These are phyloP conservation scores for Odobenus rosmarus DNA, from an alignment of 2,113 vertebrate species.

Conservation along the genomic window DNA sequence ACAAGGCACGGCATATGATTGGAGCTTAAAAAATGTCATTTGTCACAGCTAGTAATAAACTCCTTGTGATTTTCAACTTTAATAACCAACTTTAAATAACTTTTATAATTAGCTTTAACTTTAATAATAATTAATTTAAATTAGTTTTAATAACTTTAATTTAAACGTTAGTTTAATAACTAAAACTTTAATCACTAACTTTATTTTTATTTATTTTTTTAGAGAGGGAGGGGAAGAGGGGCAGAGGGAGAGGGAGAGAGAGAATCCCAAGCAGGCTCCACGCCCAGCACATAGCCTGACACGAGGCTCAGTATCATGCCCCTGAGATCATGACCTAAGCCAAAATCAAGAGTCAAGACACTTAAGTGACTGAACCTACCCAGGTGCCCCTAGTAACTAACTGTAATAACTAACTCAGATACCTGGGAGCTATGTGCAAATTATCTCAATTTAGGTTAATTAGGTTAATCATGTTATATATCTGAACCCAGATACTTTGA, in stretches of 20 bases:
- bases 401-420: constrained; percentile 24
- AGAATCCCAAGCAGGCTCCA: not conserved
- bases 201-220: not conserved
- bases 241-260: not conserved
- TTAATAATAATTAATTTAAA: not conserved
- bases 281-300: not conserved
- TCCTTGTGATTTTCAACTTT: constrained; percentile 45
- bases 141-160: constrained; percentile 37
- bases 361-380: not conserved
- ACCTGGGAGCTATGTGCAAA: not conserved
- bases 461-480: not conserved
- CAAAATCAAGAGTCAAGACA: not conserved
- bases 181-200: not conserved
- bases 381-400: not conserved
- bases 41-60: constrained; percentile 23
- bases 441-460: not conserved
- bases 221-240: not conserved
- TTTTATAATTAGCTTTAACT: constrained; percentile 24
- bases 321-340: not conserved
- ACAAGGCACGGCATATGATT: not conserved
- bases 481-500: constrained; percentile 16
- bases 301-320: not conserved
- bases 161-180: not conserved
- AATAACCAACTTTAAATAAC: constrained; percentile 46
- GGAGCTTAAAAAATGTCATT: not conserved